phyloP scores from a whole-genome alignment of 1,140 invertebrate genomes.

The Drusus annulatus region DNA sequence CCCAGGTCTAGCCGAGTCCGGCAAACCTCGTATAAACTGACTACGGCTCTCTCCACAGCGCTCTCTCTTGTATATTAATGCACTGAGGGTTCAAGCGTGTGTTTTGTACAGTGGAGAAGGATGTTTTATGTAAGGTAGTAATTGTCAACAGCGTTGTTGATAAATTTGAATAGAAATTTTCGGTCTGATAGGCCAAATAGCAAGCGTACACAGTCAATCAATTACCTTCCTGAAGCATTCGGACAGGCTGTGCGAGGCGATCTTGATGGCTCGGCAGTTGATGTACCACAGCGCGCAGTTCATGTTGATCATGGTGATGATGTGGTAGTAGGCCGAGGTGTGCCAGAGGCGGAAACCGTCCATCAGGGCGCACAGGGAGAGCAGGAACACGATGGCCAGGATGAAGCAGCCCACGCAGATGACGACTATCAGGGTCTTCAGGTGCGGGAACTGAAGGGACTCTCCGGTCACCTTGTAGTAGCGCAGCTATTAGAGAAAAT shows the following conservation, averaged over 20 bases:
- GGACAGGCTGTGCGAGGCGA: constrained; percentile 71
- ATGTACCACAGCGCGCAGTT: constrained; percentile 78
- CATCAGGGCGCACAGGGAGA: constrained; percentile 72
- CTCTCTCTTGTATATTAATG: no score
- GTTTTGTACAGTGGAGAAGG: no score
- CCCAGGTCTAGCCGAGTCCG: no score
- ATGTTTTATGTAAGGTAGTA: no score
- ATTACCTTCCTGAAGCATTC: constrained; percentile 68
- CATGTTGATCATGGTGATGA: constrained; percentile 78
- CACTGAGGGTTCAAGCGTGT: no score
- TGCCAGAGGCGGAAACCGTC: constrained; percentile 75
- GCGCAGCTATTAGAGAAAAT: constrained; percentile 62
- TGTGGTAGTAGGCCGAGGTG: constrained; percentile 75
- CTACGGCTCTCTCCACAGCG: no score
- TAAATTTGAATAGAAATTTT: no score
- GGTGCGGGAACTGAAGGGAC: constrained; percentile 72
- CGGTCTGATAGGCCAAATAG: no score
- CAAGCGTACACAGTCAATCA: no score
- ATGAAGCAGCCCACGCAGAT: constrained; percentile 74
- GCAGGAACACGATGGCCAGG: constrained; percentile 72
- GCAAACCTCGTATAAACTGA: no score
- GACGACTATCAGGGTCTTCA: constrained; percentile 72
- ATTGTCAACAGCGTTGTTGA: no score
- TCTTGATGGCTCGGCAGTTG: constrained; percentile 75
- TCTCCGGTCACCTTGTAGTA: constrained; percentile 72